Evolutionary conservation across 2,113 vertebrate species (phyloP).

Genomic region (Cavia porcellus): DNA sequence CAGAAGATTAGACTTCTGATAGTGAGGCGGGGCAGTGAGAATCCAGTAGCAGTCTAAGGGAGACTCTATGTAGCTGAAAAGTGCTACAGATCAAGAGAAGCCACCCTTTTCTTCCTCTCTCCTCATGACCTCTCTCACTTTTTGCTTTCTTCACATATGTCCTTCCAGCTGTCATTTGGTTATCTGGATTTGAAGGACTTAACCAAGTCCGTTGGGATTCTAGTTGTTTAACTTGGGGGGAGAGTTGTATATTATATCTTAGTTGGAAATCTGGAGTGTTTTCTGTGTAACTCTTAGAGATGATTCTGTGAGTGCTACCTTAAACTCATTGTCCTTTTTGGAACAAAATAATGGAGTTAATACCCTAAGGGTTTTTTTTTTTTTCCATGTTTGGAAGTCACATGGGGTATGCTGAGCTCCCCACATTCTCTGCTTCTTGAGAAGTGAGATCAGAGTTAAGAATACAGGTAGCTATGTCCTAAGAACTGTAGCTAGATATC

Average conservation of each 20-base stretch:
- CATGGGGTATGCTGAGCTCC: too few species aligned
- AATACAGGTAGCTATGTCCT: accelerated
- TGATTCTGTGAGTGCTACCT: not conserved
- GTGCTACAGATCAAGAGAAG: not conserved
- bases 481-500: not conserved
- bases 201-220: not conserved
- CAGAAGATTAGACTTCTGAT: not conserved
- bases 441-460: not conserved
- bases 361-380: not conserved
- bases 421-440: not conserved
- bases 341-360: not conserved
- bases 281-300: not conserved
- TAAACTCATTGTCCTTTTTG: not conserved
- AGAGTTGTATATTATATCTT: not conserved
- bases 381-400: not conserved
- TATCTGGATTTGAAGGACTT: not conserved
- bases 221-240: not conserved
- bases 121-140: not conserved
- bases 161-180: not conserved
- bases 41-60: accelerated
- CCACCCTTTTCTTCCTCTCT: not conserved
- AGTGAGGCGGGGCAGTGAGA: not conserved
- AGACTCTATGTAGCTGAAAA: not conserved
- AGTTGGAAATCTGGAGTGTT: not conserved
- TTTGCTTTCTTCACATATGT: not conserved